Evolutionary conservation across 2,113 vertebrate species (phyloP).

Genomic region (Podilymbus podiceps): DNA sequence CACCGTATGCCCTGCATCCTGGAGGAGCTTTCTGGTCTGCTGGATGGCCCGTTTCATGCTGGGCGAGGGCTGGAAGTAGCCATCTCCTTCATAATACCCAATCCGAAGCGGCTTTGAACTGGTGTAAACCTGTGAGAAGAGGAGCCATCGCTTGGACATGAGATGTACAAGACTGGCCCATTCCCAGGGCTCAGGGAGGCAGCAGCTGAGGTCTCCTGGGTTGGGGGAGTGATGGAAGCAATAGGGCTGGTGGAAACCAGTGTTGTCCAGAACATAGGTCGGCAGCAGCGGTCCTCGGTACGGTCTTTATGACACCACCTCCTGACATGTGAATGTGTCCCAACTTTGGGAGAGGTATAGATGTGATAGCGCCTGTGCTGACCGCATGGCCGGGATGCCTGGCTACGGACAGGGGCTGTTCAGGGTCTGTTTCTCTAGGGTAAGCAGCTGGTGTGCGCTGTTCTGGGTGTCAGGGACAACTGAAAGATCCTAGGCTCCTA

Average conservation of each 20-base stretch:
- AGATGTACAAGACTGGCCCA: fast-evolving
- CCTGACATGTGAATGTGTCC: not conserved
- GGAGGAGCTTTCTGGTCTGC: constrained; percentile 82
- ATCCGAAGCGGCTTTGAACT: constrained; percentile 78
- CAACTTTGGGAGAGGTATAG: not conserved
- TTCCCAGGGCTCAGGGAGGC: not conserved
- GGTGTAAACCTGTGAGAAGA: constrained; percentile 74
- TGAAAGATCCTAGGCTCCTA: not conserved
- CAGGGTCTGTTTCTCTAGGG: not conserved
- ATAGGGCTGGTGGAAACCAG: not conserved
- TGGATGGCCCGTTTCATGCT: constrained; percentile 81
- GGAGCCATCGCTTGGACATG: not conserved
- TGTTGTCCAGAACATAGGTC: not conserved
- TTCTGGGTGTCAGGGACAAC: not conserved
- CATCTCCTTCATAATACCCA: constrained; percentile 82
- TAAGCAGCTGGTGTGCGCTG: not conserved
- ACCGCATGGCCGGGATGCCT: not conserved
- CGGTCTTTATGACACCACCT: not conserved
- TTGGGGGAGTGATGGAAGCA: not conserved
- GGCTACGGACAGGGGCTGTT: not conserved
- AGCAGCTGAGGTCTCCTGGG: not conserved
- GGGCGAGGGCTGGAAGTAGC: constrained; percentile 72
- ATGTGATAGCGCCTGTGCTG: not conserved
- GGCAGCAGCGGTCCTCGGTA: not conserved
- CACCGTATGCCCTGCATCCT: constrained; percentile 88